A percentile compares a stretch with the other conserved stretches of the same genome.
Evolutionary conservation across 64 coral and sea anemone genomes (phyloP).

Genomic region (Dendronephthya gigantea): DNA sequence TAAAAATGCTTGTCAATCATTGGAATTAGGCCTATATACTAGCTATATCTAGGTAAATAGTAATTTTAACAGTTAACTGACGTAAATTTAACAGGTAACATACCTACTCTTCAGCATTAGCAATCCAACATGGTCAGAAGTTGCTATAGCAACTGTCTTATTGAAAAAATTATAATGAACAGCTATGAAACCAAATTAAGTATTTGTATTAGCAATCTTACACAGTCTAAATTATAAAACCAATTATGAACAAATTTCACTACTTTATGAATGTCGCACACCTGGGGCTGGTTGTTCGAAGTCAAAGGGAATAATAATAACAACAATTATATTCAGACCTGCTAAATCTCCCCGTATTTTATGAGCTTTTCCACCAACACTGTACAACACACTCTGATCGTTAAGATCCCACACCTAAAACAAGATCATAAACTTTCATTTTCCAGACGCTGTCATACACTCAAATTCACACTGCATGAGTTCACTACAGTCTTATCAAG

Average conservation of each 20-base stretch:
- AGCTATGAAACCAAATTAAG: slow-evolving; percentile 42
- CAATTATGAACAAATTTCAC: no score
- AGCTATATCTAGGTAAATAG: no score
- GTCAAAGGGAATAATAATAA: no score
- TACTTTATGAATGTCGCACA: no score
- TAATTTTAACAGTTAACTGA: not conserved
- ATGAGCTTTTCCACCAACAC: slow-evolving; percentile 81
- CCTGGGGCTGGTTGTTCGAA: no score
- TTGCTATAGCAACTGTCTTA: slow-evolving; percentile 82
- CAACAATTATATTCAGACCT: slow-evolving; percentile 17
- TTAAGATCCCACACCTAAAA: slow-evolving; percentile 95
- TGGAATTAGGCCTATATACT: no score
- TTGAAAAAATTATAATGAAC: slow-evolving; percentile 76
- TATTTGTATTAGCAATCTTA: no score
- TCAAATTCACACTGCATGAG: not conserved
- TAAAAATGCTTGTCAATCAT: no score
- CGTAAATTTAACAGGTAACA: no score
- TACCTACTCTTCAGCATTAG: slow-evolving; percentile 80
- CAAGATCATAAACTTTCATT: not conserved
- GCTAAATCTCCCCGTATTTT: slow-evolving; percentile 88
- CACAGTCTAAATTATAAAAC: no score
- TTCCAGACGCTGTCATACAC: not conserved
- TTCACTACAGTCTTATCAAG: no score
- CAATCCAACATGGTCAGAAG: slow-evolving; percentile 87
- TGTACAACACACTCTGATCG: slow-evolving; percentile 79